Conservation (phyloP, 2,797 vertebrate species). For the Sphaeramia orbicularis region DNA sequence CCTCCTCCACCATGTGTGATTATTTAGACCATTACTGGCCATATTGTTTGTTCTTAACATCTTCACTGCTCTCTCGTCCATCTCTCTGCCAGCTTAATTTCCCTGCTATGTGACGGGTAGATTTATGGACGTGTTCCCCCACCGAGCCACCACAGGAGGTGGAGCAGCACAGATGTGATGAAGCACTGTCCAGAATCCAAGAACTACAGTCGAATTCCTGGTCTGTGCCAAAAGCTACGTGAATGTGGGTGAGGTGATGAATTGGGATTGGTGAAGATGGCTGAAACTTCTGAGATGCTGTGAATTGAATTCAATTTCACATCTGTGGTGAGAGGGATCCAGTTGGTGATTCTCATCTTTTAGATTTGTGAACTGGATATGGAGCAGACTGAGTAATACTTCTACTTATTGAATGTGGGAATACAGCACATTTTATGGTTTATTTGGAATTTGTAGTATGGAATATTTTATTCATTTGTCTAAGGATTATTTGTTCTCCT, state of each 20-base stretch:
- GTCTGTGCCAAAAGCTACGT: conserved; percentile 64
- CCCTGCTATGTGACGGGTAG: conserved; percentile 70
- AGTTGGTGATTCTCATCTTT: conserved; percentile 37
- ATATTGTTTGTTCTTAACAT: conserved; percentile 46
- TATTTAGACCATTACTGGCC: conserved; percentile 61
- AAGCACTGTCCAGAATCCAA: conserved; percentile 73
- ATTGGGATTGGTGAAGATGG: conserved; percentile 31
- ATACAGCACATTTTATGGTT: too few species aligned
- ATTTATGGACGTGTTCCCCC: conserved; percentile 78
- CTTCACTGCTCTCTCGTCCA: conserved; percentile 56
- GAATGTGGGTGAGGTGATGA: conserved; percentile 48
- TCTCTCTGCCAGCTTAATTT: conserved; percentile 74
- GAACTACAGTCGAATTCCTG: conserved; percentile 59
- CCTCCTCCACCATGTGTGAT: conserved; percentile 67
- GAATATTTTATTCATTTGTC: too few species aligned
- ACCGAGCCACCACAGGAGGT: conserved; percentile 67
- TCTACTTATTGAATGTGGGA: not conserved
- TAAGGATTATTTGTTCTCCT: too few species aligned
- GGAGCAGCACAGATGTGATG: conserved; percentile 78
- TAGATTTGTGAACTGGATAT: conserved; percentile 14
- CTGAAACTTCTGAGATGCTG: conserved; percentile 54
- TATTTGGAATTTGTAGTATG: too few species aligned
- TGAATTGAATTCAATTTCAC: conserved; percentile 63
- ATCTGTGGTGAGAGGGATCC: conserved; percentile 56
- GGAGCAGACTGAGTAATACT: conserved; percentile 16